These are phyloP conservation scores for Pongo abelii DNA, from an alignment of 2,113 vertebrate species.

Conservation along the genomic window DNA sequence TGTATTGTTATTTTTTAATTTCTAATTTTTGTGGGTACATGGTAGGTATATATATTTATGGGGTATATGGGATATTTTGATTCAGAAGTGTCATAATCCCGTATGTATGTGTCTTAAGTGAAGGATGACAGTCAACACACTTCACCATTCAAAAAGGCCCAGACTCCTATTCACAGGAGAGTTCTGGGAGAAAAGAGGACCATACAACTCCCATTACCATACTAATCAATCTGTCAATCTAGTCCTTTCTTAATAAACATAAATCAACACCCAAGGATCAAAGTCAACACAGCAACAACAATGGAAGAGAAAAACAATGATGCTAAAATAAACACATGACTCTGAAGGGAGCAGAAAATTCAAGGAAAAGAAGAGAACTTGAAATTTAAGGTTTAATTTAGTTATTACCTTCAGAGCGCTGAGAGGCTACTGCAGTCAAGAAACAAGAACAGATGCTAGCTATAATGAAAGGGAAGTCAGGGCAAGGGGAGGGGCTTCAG, in stretches of 20 bases:
- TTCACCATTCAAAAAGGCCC: not conserved
- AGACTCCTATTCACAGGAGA: too few relatives aligned
- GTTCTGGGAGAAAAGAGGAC: not conserved
- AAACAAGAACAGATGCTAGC: not conserved
- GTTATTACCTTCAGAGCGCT: not conserved
- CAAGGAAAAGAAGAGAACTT: not conserved
- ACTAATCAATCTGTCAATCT: not conserved
- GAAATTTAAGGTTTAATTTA: not conserved
- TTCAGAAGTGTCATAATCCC: too few relatives aligned
- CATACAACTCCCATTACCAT: not conserved
- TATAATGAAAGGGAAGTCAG: not conserved
- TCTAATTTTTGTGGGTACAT: too few relatives aligned
- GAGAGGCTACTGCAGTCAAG: not conserved
- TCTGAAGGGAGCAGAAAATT: not conserved
- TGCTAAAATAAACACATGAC: not conserved
- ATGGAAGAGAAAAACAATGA: not conserved
- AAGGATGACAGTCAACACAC: not conserved
- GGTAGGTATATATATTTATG: too few relatives aligned
- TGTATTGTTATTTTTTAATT: too few relatives aligned
- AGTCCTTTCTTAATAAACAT: not conserved
- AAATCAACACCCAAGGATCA: not conserved
- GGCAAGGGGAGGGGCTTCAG: not conserved
- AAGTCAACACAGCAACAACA: not conserved
- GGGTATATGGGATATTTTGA: too few relatives aligned
- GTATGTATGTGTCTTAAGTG: not conserved